Conservation (phyloP, 1,140 invertebrate species). For the Sinonovacula constricta region DNA sequence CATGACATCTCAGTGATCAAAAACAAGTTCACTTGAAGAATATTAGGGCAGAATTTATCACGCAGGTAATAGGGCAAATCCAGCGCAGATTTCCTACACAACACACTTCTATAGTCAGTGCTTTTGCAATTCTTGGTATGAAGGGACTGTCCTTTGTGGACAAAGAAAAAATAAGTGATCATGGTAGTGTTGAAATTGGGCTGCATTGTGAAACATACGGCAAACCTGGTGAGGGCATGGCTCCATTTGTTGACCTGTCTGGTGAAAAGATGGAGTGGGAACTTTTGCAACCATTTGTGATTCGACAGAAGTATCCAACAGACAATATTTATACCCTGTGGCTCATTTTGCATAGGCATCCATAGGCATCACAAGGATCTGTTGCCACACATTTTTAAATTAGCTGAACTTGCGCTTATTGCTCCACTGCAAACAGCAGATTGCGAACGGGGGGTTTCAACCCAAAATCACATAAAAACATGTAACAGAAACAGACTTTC, state of each 20-base stretch:
- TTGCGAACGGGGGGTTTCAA: slow-evolving; percentile 14
- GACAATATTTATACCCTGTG: slow-evolving; percentile 1
- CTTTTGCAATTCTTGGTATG: neutral
- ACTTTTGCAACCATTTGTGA: neutral
- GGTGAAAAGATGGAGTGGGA: neutral
- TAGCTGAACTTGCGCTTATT: slow-evolving; percentile 8
- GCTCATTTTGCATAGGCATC: slow-evolving; percentile 1
- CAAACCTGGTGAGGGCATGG: neutral
- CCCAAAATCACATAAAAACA: slow-evolving; percentile 22
- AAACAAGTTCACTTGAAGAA: neutral
- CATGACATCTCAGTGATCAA: neutral
- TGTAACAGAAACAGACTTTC: neutral
- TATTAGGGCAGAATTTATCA: slow-evolving; percentile 5
- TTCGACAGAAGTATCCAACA: neutral
- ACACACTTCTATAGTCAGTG: neutral
- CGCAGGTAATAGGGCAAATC: neutral
- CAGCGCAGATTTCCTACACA: neutral
- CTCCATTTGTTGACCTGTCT: neutral
- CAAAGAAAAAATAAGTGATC: slow-evolving; percentile 6
- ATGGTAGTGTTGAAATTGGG: slow-evolving; percentile 21
- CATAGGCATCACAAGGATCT: slow-evolving; percentile 12
- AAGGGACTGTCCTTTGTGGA: slow-evolving; percentile 19
- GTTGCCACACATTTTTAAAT: slow-evolving; percentile 1
- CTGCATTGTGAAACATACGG: slow-evolving; percentile 2
- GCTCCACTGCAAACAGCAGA: slow-evolving; percentile 18